Evolutionary conservation across 2,113 vertebrate genomes (phyloP).

Genomic region (Sclerurus mexicanus): DNA sequence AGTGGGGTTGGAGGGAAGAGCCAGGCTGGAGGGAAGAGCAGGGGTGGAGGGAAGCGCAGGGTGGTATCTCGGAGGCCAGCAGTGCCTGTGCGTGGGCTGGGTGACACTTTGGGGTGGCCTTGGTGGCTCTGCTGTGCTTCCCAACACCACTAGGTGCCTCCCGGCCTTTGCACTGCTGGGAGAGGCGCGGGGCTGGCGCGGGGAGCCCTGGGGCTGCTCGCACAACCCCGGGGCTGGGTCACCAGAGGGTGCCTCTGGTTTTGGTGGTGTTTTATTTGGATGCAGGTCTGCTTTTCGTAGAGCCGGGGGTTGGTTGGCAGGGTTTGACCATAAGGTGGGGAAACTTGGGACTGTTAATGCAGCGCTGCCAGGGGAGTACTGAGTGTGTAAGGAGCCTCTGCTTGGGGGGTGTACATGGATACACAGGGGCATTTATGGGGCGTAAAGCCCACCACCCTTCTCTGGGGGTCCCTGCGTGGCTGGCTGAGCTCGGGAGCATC

Average conservation of each 20-base stretch:
- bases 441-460: background rate
- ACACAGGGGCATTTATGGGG: background rate
- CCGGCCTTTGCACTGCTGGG: slow-evolving; percentile 36
- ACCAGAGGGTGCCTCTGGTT: rapidly evolving
- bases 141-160: slow-evolving; percentile 49
- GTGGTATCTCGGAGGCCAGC: background rate
- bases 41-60: background rate
- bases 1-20: rapidly evolving
- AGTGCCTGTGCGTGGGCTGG: background rate
- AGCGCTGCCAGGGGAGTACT: background rate
- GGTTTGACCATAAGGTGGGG: background rate
- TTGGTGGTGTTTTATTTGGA: background rate
- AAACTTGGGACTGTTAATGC: background rate
- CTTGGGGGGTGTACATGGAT: rapidly evolving
- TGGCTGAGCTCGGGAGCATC: background rate
- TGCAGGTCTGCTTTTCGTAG: background rate
- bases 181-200: background rate
- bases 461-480: background rate
- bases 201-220: background rate
- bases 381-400: background rate
- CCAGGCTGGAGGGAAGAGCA: too few relatives aligned
- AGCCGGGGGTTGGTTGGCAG: background rate
- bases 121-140: slow-evolving; percentile 39
- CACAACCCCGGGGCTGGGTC: rapidly evolving
- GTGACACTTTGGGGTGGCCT: slow-evolving; percentile 36